phyloP scores from a whole-genome alignment of 2,888 invertebrate genomes.

The Chymomyza caudatula region DNA sequence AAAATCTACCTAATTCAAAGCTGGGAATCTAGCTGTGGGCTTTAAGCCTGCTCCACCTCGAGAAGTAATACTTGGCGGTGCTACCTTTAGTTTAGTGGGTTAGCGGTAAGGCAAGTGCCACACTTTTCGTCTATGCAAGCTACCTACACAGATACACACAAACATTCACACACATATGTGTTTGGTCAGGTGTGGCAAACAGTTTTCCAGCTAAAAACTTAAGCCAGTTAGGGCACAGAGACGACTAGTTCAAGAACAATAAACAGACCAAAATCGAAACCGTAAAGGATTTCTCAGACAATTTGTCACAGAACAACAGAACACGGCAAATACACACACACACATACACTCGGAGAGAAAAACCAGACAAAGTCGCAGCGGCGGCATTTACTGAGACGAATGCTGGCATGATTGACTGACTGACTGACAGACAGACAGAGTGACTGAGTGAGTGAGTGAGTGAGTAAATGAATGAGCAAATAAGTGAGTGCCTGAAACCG shows the following conservation, averaged over 20 bases:
- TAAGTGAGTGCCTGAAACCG: not conserved
- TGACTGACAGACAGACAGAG: not conserved
- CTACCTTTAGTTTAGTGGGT: too few relatives aligned
- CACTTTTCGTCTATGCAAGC: too few relatives aligned
- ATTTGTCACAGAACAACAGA: conserved; percentile 44
- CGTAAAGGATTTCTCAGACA: conserved; percentile 16
- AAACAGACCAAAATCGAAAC: not conserved
- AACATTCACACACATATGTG: too few relatives aligned
- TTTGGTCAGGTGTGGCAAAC: not conserved
- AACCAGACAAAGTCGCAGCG: not conserved
- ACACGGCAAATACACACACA: conserved; percentile 2
- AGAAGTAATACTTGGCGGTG: too few relatives aligned
- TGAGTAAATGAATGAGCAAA: not conserved
- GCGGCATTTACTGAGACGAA: not conserved
- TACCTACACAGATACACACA: too few relatives aligned
- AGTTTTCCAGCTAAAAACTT: not conserved
- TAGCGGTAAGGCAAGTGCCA: too few relatives aligned
- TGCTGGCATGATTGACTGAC: not conserved
- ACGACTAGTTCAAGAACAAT: not conserved
- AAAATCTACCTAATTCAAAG: too few relatives aligned
- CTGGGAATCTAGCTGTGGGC: too few relatives aligned
- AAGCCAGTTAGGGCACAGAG: not conserved
- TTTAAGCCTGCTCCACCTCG: too few relatives aligned
- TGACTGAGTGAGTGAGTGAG: not conserved
- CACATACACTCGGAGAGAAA: conserved; percentile 2